Conservation (phyloP, 2,797 vertebrate genomes). For the Podarcis lilfordi region DNA sequence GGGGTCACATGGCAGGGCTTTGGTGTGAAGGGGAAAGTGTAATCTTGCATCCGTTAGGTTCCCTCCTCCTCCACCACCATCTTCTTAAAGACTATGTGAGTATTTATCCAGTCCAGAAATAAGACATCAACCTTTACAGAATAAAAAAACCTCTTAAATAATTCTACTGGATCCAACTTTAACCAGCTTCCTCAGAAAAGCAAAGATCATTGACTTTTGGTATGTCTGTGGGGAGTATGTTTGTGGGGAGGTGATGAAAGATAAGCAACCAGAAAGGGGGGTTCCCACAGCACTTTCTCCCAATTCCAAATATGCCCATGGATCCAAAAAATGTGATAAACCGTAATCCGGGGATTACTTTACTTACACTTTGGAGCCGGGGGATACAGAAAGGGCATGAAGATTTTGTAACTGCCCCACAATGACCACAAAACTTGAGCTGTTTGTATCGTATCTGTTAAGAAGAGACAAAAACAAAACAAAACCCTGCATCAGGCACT, state of each 20-base stretch:
- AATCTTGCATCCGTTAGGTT: background rate
- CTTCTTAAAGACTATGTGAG: background rate
- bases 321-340: too few species aligned
- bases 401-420: constrained; percentile 77
- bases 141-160: background rate
- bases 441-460: constrained; percentile 79
- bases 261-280: too few species aligned
- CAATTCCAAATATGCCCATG: too few species aligned
- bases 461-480: constrained; percentile 38
- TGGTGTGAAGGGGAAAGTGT: background rate
- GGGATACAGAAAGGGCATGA: constrained; percentile 71
- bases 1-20: background rate
- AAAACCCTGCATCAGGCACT: constrained; percentile 31
- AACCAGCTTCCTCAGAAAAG: too few species aligned
- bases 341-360: constrained; percentile 8
- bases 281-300: too few species aligned
- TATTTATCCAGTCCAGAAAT: background rate
- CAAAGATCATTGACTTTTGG: too few species aligned
- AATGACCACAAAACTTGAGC: constrained; percentile 81
- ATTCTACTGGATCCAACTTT: too few species aligned
- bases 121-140: background rate
- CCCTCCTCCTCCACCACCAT: too few species aligned
- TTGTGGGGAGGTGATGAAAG: too few species aligned
- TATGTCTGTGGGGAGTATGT: too few species aligned
- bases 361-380: constrained; percentile 84